Base-by-base conservation (phyloP, 2,888 invertebrate species). In the Trissolcus brochymenae region DNA sequence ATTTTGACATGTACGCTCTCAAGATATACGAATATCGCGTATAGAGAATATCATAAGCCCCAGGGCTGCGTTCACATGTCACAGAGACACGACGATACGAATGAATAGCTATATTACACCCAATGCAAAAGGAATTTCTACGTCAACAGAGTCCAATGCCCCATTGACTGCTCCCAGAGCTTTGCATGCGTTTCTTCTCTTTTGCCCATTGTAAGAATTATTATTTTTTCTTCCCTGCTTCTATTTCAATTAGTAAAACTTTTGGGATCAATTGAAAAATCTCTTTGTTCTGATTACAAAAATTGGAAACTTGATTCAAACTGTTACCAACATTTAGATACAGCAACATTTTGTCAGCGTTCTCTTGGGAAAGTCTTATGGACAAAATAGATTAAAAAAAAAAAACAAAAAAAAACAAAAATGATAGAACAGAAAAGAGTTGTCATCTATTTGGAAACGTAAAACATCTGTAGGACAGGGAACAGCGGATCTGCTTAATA, bases 1-100 rank as follows among this genome's bases (percentile, higher is more conserved):
- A 84, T 84, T 84, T 86, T 82, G 86, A 85, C 85, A 84, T 82
- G 83, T 81, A 82, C 79, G 80, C 35, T 35, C 35, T 2, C 35
- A 82, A 84, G 83, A 84, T 84, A 85, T 84, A 83, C 83, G 76
- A 80, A 84, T 84, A 78, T 80, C 79, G 59, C 79, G 65, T 78
- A 79, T 81, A 79, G 62, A 67, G 74, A 77, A 85, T 85, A 85
- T 86, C 85, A 86, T 86, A 86, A 85, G 85, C 86, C 86, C 80
- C 82, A 82, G 86, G 35, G 86, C 86, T 82, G 78, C 82, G 82
- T 83, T 85, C 83, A 81, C 80, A 81, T 84, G 14, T 17, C 81
- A 82, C 70, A 83, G 81, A 81, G 80, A 84, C 79, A 82, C 79
- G 76, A 79, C 81, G 83, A 84, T 83, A 83, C 84, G 81, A 83